Conservation (phyloP, 2,888 invertebrate species). For the Unio pictorum region DNA sequence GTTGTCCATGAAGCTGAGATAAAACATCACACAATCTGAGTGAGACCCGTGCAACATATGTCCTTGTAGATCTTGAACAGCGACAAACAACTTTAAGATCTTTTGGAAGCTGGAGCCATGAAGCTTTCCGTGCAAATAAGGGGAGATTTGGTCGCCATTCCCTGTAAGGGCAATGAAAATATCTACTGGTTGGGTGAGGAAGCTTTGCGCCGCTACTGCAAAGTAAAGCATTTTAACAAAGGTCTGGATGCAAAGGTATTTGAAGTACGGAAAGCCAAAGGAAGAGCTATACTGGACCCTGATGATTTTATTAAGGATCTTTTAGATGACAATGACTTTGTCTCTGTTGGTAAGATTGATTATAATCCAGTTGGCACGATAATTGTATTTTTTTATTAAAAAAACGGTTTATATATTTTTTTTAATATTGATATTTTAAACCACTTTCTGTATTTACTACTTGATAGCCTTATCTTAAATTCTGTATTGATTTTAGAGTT, state of each 20-base stretch:
- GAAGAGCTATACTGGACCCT: conserved; percentile 76
- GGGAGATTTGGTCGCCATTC: conserved; percentile 77
- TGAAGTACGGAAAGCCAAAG: conserved; percentile 76
- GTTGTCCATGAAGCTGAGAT: not conserved
- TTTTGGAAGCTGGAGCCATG: conserved; percentile 66
- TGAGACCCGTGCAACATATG: not conserved
- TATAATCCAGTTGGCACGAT: too few species aligned
- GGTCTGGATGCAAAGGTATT: conserved; percentile 61
- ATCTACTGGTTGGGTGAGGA: conserved; percentile 76
- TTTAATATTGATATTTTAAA: too few species aligned
- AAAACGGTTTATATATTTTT: too few species aligned
- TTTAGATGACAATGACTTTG: conserved; percentile 77
- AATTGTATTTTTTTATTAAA: too few species aligned
- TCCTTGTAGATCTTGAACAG: not conserved
- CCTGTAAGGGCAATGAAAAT: conserved; percentile 73
- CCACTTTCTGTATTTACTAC: too few species aligned
- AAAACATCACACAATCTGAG: conserved; percentile 5
- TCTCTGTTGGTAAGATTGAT: conserved; percentile 74
- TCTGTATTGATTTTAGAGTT: too few species aligned
- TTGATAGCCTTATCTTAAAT: too few species aligned
- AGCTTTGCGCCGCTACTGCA: conserved; percentile 73
- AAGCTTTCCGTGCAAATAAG: conserved; percentile 76
- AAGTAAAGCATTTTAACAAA: conserved; percentile 61
- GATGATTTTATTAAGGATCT: conserved; percentile 75
- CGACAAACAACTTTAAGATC: not conserved